Conservation (phyloP, 2,797 vertebrate species). For the Manis crassicaudata region DNA sequence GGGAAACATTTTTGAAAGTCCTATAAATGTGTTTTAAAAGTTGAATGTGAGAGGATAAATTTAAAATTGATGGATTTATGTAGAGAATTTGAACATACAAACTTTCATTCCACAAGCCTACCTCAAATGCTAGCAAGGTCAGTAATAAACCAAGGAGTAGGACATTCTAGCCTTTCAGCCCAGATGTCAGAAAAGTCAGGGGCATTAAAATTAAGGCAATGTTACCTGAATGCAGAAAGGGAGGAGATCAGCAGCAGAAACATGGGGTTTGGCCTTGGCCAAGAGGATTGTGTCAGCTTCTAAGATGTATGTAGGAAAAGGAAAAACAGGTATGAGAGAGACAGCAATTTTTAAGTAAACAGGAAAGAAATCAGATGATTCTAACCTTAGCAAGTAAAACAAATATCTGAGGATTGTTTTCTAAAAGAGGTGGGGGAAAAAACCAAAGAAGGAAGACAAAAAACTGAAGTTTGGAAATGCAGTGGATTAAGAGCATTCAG, state of each 20-base stretch:
- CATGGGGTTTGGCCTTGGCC: no score
- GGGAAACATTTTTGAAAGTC: slow-evolving; percentile 32
- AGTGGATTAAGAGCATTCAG: neutral
- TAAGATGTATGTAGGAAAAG: neutral
- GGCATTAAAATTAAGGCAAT: slow-evolving; percentile 24
- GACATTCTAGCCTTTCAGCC: neutral
- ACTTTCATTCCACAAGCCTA: neutral
- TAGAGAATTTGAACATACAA: neutral
- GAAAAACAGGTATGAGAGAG: neutral
- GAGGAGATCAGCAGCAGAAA: neutral
- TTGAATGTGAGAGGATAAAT: neutral
- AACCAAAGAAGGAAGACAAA: neutral
- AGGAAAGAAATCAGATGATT: neutral
- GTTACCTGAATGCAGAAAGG: neutral
- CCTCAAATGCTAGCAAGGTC: neutral
- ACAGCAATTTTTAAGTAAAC: neutral
- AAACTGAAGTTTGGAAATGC: neutral
- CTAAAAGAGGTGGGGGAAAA: neutral
- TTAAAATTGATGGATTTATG: neutral
- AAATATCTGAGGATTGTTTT: neutral
- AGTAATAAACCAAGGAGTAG: neutral
- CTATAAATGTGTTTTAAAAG: neutral
- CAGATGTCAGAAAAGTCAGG: neutral
- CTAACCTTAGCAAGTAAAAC: neutral
- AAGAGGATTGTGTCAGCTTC: neutral